These are phyloP conservation scores for Melitaea athalia DNA, from an alignment of 2,888 invertebrate species.

Conservation along the genomic window DNA sequence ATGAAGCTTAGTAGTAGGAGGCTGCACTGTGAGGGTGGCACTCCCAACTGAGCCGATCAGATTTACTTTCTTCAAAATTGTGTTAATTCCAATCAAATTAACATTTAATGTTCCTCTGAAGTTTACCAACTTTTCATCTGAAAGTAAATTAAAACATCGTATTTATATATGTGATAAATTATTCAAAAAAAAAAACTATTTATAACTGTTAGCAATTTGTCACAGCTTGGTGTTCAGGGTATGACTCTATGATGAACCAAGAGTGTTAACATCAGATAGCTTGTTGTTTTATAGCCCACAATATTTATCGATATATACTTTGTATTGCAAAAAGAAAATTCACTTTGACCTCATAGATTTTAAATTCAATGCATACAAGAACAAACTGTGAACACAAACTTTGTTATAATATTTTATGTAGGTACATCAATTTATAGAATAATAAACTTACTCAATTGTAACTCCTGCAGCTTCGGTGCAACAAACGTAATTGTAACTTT, in stretches of 20 bases:
- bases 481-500: slow-evolving; percentile 63
- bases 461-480: slow-evolving; percentile 60
- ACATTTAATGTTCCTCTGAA: slow-evolving; percentile 62
- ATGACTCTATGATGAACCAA: too few relatives aligned
- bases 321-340: too few relatives aligned
- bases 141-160: slow-evolving; percentile 17
- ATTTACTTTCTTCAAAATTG: slow-evolving; percentile 60
- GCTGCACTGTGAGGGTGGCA: slow-evolving; percentile 53
- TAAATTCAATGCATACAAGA: too few relatives aligned
- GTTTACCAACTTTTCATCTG: slow-evolving; percentile 42
- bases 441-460: slow-evolving; percentile 55
- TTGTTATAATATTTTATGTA: not conserved
- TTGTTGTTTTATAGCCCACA: too few relatives aligned
- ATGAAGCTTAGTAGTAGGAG: slow-evolving; percentile 51
- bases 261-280: too few relatives aligned
- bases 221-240: too few relatives aligned
- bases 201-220: too few relatives aligned
- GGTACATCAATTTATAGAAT: slow-evolving; percentile 1
- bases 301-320: too few relatives aligned
- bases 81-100: slow-evolving; percentile 60
- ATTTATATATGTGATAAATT: not conserved
- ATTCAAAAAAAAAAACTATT: too few relatives aligned
- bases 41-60: slow-evolving; percentile 61
- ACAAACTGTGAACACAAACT: not conserved
- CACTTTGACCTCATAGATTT: too few relatives aligned